Conservation (phyloP, 2,888 invertebrate genomes). For the Lycia hirtaria region DNA sequence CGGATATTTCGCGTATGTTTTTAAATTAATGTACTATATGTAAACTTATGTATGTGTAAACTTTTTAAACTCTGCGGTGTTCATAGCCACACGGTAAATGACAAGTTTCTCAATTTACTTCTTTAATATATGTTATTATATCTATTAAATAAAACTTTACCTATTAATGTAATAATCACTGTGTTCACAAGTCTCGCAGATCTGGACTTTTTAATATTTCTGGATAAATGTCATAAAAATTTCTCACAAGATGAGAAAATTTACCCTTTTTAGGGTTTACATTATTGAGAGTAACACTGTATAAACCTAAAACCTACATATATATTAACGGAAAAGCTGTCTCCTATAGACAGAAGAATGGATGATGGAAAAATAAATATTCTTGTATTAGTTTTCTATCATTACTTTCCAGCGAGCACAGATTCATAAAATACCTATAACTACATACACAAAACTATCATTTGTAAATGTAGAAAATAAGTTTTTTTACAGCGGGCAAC, state of each 20-base stretch:
- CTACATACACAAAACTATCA: neutral
- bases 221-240: neutral
- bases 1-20: too few relatives aligned
- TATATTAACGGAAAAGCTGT: neutral
- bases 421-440: neutral
- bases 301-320: neutral
- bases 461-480: neutral
- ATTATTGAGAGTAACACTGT: neutral
- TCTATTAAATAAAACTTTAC: too few relatives aligned
- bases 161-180: neutral
- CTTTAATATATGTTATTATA: too few relatives aligned
- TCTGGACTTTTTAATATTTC: too few relatives aligned
- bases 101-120: too few relatives aligned
- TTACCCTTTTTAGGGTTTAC: neutral
- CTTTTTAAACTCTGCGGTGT: too few relatives aligned
- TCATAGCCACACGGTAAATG: too few relatives aligned
- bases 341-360: neutral
- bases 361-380: neutral
- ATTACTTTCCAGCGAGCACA: too few relatives aligned
- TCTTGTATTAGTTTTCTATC: neutral
- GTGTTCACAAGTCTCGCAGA: too few relatives aligned
- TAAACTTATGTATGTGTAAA: too few relatives aligned
- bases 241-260: neutral
- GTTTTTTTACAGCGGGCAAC: too few relatives aligned
- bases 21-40: too few relatives aligned